Conservation (phyloP, 2,113 vertebrate species). For the Gallinago paraguaiae region DNA sequence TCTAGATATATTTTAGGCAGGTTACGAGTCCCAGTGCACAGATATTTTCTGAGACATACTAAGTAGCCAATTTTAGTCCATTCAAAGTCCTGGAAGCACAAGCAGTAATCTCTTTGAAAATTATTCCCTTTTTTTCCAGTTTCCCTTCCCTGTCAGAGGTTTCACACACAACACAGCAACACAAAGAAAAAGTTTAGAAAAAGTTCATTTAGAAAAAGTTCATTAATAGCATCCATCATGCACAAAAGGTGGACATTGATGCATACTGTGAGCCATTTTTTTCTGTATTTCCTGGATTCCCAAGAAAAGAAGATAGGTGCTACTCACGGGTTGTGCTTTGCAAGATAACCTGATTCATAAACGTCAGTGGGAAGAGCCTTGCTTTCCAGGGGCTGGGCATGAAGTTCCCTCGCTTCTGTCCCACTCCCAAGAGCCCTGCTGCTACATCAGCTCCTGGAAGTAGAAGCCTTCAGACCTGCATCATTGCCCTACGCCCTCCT, state of each 20-base stretch:
- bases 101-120: not conserved
- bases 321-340: not conserved
- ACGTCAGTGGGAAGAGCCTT: not conserved
- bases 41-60: not conserved
- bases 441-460: not conserved
- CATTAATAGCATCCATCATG: rapidly evolving
- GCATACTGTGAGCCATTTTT: not conserved
- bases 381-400: not conserved
- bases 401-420: not conserved
- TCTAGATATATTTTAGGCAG: not conserved
- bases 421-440: not conserved
- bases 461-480: not conserved
- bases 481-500: not conserved
- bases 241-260: not conserved
- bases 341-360: not conserved
- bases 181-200: not conserved
- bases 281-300: not conserved
- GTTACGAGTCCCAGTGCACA: not conserved
- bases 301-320: not conserved
- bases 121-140: not conserved
- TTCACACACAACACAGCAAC: not conserved
- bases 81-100: not conserved
- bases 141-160: not conserved
- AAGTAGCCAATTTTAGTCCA: not conserved
- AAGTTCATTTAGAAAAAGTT: not conserved